Evolutionary conservation across 92 coral and sea anemone genomes (phyloP).

Genomic region (Anthopleura xanthogrammica): DNA sequence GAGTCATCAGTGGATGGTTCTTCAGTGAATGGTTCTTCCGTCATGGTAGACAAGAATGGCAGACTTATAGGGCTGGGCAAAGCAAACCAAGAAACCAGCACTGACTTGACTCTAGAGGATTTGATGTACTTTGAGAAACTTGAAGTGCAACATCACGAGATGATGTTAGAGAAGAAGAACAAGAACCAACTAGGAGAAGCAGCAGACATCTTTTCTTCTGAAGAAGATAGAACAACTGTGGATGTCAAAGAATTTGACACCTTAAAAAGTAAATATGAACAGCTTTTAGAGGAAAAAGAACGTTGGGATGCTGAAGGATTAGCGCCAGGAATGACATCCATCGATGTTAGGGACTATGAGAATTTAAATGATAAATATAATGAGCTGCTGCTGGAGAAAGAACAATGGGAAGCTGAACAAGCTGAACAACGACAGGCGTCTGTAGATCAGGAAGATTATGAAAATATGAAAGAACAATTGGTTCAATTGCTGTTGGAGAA

Average conservation of each 20-base stretch:
- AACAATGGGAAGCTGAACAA: background rate
- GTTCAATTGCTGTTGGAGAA: conserved; percentile 23
- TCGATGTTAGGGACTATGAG: conserved; percentile 14
- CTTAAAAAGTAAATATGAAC: conserved; percentile 44
- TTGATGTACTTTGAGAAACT: conserved; percentile 42
- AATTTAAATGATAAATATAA: conserved; percentile 42
- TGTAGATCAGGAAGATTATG: conserved; percentile 1
- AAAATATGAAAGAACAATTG: conserved; percentile 38
- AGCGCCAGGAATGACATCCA: conserved; percentile 8
- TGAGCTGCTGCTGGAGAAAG: conserved; percentile 21
- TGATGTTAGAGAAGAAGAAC: background rate
- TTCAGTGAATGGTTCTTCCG: background rate
- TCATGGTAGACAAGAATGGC: conserved; percentile 11
- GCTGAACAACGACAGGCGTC: background rate
- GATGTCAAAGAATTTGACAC: conserved; percentile 10
- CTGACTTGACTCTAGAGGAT: conserved; percentile 55
- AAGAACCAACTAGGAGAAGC: conserved; percentile 12
- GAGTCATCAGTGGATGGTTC: too few species aligned
- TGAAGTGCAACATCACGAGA: conserved; percentile 7
- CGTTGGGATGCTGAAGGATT: background rate
- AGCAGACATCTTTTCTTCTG: conserved; percentile 11
- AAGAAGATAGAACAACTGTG: background rate
- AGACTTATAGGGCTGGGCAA: conserved; percentile 1
- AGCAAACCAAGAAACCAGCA: conserved; percentile 46
- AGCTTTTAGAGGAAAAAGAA: conserved; percentile 10